Conservation (phyloP, 1,140 invertebrate species). For the Meloidogyne chitwoodi region DNA sequence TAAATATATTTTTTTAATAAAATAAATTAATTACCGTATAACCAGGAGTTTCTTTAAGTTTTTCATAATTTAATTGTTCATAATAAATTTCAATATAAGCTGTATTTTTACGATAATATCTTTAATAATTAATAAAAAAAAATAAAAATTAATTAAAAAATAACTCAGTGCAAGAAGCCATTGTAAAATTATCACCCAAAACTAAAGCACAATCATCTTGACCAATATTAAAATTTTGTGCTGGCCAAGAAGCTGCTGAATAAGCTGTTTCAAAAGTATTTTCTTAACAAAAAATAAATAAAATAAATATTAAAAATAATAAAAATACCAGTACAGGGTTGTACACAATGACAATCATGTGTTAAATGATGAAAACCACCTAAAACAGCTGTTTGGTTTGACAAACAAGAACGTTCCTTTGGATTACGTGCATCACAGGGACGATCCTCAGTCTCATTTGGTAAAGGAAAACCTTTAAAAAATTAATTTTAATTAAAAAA, state of each 20-base stretch:
- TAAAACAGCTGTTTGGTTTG: conserved; percentile 49
- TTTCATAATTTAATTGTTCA: conserved; percentile 58
- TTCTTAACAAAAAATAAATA: conserved; percentile 24
- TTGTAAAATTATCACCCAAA: conserved; percentile 37
- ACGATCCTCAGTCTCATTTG: conserved; percentile 43
- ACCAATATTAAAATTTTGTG: conserved; percentile 58
- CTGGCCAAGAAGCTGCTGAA: conserved; percentile 59
- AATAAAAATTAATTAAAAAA: neutral
- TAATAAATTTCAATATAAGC: conserved; percentile 60
- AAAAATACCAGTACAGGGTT: conserved; percentile 27
- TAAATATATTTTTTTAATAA: neutral
- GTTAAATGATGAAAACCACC: conserved; percentile 58
- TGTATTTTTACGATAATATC: conserved; percentile 45
- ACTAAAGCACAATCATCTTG: conserved; percentile 46
- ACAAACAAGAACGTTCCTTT: conserved; percentile 45
- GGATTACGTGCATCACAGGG: conserved; percentile 50
- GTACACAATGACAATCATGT: conserved; percentile 49
- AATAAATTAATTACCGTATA: conserved; percentile 43
- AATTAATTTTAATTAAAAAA: neutral
- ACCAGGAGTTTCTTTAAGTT: conserved; percentile 58
- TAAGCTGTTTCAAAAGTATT: conserved; percentile 60
- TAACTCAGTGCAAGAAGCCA: conserved; percentile 28
- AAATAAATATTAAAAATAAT: neutral
- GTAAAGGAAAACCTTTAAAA: conserved; percentile 46
- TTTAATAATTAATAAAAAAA: neutral